A percentile compares a stretch with the other conserved stretches of the same genome.
phyloP scores from a whole-genome alignment of 2,888 invertebrate genomes.

The Tiliacea citrago region DNA sequence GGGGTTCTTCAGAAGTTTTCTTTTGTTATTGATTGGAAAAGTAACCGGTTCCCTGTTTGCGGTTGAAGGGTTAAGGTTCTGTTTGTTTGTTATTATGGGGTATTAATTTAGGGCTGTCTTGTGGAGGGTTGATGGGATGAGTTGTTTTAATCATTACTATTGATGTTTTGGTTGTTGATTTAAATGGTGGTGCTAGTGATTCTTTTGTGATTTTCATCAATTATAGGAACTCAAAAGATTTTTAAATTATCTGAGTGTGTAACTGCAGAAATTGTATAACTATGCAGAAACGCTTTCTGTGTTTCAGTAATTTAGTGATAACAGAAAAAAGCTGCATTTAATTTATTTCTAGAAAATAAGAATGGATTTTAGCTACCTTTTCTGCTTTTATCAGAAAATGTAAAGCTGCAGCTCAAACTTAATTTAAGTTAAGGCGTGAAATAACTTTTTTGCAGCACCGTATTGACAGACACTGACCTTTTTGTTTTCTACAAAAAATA shows the following conservation, averaged over 20 bases:
- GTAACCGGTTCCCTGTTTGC: conserved; percentile 62
- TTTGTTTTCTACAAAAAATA: conserved; percentile 60
- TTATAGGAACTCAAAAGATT: neutral
- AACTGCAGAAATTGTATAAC: neutral
- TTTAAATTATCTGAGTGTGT: too few relatives aligned
- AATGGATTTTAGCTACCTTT: neutral
- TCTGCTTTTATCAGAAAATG: neutral
- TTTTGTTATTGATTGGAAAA: conserved; percentile 69
- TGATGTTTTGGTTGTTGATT: conserved; percentile 14
- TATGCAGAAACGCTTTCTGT: neutral
- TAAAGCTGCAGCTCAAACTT: neutral
- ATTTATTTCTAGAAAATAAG: neutral
- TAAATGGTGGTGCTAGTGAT: neutral
- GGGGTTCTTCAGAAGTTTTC: conserved; percentile 64
- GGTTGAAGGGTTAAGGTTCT: conserved; percentile 59
- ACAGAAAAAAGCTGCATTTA: neutral
- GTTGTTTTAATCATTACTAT: conserved; percentile 40
- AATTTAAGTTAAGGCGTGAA: conserved; percentile 30
- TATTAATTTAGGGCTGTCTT: conserved; percentile 45
- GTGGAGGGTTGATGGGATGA: conserved; percentile 28
- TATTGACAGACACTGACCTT: conserved; percentile 32
- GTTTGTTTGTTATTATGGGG: conserved; percentile 55
- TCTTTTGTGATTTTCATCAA: neutral
- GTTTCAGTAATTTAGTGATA: neutral
- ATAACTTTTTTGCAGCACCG: conserved; percentile 49